phyloP scores from a whole-genome alignment of 2,888 invertebrate species.

The Dermolepida albohirtum region DNA sequence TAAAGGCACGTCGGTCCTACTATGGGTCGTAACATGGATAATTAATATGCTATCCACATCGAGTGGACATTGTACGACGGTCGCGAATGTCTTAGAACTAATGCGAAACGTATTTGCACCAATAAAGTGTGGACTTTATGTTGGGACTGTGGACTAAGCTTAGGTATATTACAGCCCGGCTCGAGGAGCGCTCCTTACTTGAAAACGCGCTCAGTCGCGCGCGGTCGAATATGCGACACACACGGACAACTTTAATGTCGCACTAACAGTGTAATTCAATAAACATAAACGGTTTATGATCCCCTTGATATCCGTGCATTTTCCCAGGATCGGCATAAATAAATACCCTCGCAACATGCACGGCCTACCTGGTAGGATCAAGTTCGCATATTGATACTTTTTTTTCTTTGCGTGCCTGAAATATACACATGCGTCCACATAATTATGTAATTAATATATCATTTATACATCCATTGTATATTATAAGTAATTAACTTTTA shows the following conservation, averaged over 20 bases:
- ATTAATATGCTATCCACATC: constrained; percentile 33
- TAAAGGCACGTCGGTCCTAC: constrained; percentile 26
- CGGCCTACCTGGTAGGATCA: constrained; percentile 16
- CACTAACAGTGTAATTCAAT: constrained; percentile 63
- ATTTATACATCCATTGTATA: constrained; percentile 19
- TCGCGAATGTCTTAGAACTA: constrained; percentile 34
- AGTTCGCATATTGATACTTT: not conserved
- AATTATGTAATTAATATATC: constrained; percentile 31
- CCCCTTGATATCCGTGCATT: constrained; percentile 45
- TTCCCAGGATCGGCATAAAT: constrained; percentile 56
- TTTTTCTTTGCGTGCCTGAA: too few species aligned
- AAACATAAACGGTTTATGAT: constrained; percentile 63
- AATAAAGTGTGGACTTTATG: constrained; percentile 40
- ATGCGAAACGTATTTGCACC: constrained; percentile 36
- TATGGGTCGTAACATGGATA: constrained; percentile 31
- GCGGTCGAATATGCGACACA: constrained; percentile 7
- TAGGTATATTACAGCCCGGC: constrained; percentile 17
- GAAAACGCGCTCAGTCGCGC: constrained; percentile 14
- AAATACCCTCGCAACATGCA: constrained; percentile 47
- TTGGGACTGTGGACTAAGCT: constrained; percentile 16
- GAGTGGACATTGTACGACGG: constrained; percentile 32
- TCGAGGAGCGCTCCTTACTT: constrained; percentile 2
- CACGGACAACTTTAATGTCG: constrained; percentile 59
- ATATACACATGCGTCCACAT: constrained; percentile 1
- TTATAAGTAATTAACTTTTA: not conserved